Base-by-base conservation (phyloP, 2,113 vertebrate genomes). In the Lagopus muta region DNA sequence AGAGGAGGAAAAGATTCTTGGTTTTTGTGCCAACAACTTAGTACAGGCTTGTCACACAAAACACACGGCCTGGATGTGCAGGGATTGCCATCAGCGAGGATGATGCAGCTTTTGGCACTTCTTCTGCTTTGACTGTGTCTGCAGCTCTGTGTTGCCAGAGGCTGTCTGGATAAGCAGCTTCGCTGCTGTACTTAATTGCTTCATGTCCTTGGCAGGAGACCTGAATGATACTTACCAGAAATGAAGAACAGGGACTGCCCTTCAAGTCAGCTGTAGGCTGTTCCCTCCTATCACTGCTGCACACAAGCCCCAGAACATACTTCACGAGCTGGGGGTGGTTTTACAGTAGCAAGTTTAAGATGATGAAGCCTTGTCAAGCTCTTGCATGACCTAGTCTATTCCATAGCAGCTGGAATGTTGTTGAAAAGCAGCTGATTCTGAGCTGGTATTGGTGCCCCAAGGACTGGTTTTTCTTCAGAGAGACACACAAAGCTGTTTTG, bases 221-320 rank as follows among this genome's bases (percentile, higher is more conserved):
- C 1, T 38, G 43, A 65, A 12, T 15, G 65, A 52, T 8, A 7
- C 15, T 70, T 34, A 5, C 10, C 50, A 20, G 55, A 11, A 57
- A 4, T 11, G 66, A 50, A 57, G 32, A 38, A 13, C 13, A 55
- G 57, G 50, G 67, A 40, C 24, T 20, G 57, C 12, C 69, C 61
- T 2, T 3, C 9, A 13, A 17, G 22, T 10, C 36, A 4, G 0
- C 19, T 13, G 25, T 1, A 36, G 52, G 30, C 3, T 32, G 30
- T 4, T 14, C 25, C n/a, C 48, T 55, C n/a, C 64, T 47, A 16
- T 6, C 5, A 2, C 27, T 50, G 45, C 52, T 55, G 25, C 6
- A 13, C 43, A 5, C 28, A 28, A 1, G 17, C 13, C 38, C 30
- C 62, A 24, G 13, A 60, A 34, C 40, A 30, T 9, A 3, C 6